Conservation (phyloP, 2,797 vertebrate genomes). For the Syndactyla subalaris region DNA sequence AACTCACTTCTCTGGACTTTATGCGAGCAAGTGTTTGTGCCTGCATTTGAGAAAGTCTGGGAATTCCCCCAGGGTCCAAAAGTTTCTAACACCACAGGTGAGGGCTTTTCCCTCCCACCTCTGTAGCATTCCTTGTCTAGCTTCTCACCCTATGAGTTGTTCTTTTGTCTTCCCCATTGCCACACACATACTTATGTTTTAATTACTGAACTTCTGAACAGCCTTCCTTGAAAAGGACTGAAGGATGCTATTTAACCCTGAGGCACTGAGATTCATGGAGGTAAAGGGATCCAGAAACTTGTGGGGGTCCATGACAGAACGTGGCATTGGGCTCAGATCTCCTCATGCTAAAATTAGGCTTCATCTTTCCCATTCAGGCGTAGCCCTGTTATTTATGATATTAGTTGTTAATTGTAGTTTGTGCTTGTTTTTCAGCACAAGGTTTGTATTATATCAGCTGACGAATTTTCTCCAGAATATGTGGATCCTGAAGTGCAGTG, state of each 20-base stretch:
- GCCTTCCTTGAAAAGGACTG: background rate
- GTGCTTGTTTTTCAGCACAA: constrained; percentile 82
- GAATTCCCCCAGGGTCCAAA: background rate
- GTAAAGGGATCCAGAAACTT: background rate
- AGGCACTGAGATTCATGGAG: background rate
- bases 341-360: background rate
- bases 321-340: background rate
- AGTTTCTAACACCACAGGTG: background rate
- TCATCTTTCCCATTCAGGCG: background rate
- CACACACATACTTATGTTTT: background rate
- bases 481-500: constrained; percentile 86
- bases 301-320: background rate
- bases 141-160: background rate
- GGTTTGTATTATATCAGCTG: constrained; percentile 83
- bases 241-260: background rate
- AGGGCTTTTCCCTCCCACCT: background rate
- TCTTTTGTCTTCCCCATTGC: background rate
- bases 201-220: background rate
- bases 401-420: background rate
- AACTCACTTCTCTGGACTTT: background rate
- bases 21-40: fast-evolving
- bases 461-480: constrained; percentile 87
- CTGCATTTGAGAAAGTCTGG: background rate
- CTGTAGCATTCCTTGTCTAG: background rate
- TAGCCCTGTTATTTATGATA: background rate